Conservation (phyloP, 2,888 invertebrate genomes). For the Argyra leucocephala region DNA sequence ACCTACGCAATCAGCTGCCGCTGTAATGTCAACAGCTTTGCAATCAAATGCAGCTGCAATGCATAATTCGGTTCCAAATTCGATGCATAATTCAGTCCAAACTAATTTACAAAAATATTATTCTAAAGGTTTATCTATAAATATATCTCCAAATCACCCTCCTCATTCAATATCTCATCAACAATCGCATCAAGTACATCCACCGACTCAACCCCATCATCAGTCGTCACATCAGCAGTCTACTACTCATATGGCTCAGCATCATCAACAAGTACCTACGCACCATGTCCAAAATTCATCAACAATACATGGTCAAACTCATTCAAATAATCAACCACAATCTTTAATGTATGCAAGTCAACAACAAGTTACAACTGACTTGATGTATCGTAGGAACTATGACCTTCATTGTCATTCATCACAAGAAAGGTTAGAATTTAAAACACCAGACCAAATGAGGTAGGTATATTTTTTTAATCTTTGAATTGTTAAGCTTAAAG, state of each 20-base stretch:
- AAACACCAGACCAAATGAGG: constrained; percentile 24
- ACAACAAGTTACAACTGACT: constrained; percentile 35
- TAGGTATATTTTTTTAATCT: constrained; percentile 13
- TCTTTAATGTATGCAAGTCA: constrained; percentile 25
- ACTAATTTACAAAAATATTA: constrained; percentile 21
- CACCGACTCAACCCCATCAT: not conserved
- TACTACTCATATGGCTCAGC: constrained; percentile 28
- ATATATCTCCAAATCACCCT: constrained; percentile 16
- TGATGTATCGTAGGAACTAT: constrained; percentile 35
- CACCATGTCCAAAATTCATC: constrained; percentile 15
- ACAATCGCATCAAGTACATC: not conserved
- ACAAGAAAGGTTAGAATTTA: constrained; percentile 24
- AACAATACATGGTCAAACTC: constrained; percentile 34
- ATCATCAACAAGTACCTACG: constrained; percentile 23
- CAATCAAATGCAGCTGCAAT: constrained; percentile 24
- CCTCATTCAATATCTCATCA: not conserved
- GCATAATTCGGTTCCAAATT: constrained; percentile 18
- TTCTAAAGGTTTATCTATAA: constrained; percentile 21
- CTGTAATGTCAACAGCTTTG: not conserved
- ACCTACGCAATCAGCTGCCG: constrained; percentile 26
- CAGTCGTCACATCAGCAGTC: constrained; percentile 13
- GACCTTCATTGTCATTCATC: constrained; percentile 27
- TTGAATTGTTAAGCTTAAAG: not conserved
- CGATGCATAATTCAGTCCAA: constrained; percentile 14
- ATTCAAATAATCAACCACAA: constrained; percentile 28